Percentiles rank a stretch among this genome's conserved stretches.
Evolutionary conservation across 2,797 vertebrate species (phyloP).

Genomic region (Chaetophractus vellerosus): DNA sequence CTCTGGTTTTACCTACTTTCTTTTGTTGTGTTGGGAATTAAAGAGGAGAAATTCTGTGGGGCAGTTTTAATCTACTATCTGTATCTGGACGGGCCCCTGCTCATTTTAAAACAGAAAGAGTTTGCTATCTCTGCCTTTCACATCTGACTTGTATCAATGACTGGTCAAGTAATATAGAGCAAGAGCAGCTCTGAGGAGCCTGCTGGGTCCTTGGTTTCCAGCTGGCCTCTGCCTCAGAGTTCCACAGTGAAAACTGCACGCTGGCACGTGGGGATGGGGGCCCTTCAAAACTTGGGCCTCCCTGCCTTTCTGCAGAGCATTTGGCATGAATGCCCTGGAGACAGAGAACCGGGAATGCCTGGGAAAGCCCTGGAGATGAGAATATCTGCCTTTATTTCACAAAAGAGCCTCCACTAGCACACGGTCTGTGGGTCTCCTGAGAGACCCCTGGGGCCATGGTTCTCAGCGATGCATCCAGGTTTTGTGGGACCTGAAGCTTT

Average conservation of each 20-base stretch:
- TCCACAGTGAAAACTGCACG: background rate
- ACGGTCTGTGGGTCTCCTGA: background rate
- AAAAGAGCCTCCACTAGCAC: background rate
- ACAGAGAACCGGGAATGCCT: background rate
- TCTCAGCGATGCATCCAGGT: background rate
- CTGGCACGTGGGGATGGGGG: background rate
- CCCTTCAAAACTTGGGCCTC: background rate
- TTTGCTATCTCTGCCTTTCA: background rate
- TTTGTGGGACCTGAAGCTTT: background rate
- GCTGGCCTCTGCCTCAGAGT: background rate
- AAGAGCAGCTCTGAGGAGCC: background rate
- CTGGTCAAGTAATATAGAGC: background rate
- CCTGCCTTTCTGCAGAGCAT: background rate
- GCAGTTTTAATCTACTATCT: background rate
- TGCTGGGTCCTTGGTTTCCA: background rate
- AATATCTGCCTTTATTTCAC: background rate
- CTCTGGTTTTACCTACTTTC: background rate
- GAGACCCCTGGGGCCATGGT: background rate
- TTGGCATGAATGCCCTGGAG: background rate
- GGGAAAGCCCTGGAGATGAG: background rate
- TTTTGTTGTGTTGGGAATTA: slow-evolving; percentile 39
- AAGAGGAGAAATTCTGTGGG: background rate
- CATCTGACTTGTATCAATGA: background rate
- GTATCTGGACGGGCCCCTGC: background rate
- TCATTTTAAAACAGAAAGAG: background rate